Base-by-base conservation (phyloP, 2,888 invertebrate genomes). In the Cryptus armator region DNA sequence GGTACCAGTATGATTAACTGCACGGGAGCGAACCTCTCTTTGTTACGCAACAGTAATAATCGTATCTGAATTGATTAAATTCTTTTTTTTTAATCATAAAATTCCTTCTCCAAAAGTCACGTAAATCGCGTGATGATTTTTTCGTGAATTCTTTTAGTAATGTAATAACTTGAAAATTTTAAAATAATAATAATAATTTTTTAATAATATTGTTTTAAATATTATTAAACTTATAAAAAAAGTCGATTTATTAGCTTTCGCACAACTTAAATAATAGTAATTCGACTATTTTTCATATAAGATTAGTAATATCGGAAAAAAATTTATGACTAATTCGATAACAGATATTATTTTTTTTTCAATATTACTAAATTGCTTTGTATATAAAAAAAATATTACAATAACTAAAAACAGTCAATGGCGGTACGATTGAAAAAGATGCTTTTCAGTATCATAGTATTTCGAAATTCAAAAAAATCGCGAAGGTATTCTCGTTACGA, bases 1-100 rank as follows among this genome's bases (percentile, higher is more conserved):
- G 46, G 64, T 78, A 70, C 66, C 56, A 24, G 44, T 62, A 59
- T 59, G 3, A 59, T 24, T 59, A 32, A 48, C 19, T 56, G 24
- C 53, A 56, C 24, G 24, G 12, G 19, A 46, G 19, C 19, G n/a
- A n/a, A 14, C 16, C 12, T n/a, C 2, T 1, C 14, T 46, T n/a
- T 10, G 32, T 48, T 46, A 1, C 48, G 19, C 1, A 9, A 3
- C 19, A n/a, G 37, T 12, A 53, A 16, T 53, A 37, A 53, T 56
- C 37, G 32, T 6, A 5, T 12, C 12, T 5, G 59, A 59, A 59
- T 59, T 32, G 6, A 29, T 14, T 6, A 59, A 32, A 59, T 59
- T 32, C 59, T 59, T 59, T 59, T 29, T 37, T 7, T 14, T 12
- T 59, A 2, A 59, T 59, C 29, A 14, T 1, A 6, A 59, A 59